These are phyloP conservation scores for Apeltes quadracus DNA, from an alignment of 2,113 vertebrate species.

Conservation along the genomic window DNA sequence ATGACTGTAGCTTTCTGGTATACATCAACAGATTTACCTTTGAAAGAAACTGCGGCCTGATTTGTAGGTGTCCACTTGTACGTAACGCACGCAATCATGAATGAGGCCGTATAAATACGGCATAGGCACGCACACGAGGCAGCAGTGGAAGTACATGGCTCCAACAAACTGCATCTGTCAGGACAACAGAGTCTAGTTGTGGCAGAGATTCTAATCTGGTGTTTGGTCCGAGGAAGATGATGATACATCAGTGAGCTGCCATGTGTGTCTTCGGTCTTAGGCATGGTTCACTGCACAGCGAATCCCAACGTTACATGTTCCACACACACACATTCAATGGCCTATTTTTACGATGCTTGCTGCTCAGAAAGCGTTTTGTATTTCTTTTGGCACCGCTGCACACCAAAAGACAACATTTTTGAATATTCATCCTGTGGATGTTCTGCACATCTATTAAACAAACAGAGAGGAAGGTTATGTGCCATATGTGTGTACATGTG, in stretches of 20 bases:
- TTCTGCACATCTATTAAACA: not conserved
- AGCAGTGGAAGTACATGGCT: too few species aligned
- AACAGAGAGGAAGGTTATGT: not conserved
- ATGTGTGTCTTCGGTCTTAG: conserved; percentile 8
- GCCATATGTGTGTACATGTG: not conserved
- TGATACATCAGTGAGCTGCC: conserved; percentile 7
- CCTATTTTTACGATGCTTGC: conserved; percentile 16
- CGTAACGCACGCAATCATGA: not conserved
- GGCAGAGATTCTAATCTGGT: too few species aligned
- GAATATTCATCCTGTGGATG: too few species aligned
- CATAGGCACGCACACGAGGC: not conserved
- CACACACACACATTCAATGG: conserved; percentile 4
- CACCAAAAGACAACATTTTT: too few species aligned
- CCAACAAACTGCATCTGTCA: too few species aligned
- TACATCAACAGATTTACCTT: too few species aligned
- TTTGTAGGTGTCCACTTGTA: not conserved
- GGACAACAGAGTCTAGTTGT: too few species aligned
- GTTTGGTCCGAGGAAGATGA: conserved; percentile 37
- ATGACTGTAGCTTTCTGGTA: too few species aligned
- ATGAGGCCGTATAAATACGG: not conserved
- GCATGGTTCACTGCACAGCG: conserved; percentile 24
- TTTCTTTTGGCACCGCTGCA: not conserved
- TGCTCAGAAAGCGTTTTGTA: not conserved
- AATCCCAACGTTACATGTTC: conserved; percentile 30
- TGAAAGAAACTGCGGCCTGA: too few species aligned